Conservation (phyloP, 2,113 vertebrate species). For the Brachypodius melanocephalos region DNA sequence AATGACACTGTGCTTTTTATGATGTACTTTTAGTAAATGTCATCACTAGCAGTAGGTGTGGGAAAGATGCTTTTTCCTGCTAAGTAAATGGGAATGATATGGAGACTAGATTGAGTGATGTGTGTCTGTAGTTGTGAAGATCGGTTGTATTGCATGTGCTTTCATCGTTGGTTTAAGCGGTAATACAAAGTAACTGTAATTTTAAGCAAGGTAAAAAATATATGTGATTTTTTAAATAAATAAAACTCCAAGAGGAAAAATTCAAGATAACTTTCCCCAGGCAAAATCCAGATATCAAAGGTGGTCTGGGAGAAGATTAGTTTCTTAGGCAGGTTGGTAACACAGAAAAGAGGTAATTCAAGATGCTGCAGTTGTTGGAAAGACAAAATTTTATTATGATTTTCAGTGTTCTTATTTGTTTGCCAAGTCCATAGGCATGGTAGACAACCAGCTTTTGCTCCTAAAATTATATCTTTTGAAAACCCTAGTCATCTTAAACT, state of each 20-base stretch:
- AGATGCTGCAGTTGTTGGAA: neutral
- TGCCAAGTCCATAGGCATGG: rapidly evolving
- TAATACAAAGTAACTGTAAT: neutral
- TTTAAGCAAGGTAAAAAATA: neutral
- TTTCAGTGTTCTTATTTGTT: neutral
- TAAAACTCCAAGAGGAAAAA: neutral
- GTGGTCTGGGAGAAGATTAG: neutral
- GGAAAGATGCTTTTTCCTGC: neutral
- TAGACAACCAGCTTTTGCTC: neutral
- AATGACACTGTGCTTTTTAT: neutral
- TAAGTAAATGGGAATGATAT: neutral
- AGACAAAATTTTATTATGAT: neutral
- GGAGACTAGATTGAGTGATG: neutral
- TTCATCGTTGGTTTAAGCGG: neutral
- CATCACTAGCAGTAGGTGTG: neutral
- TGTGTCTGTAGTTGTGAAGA: neutral
- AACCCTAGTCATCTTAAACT: neutral
- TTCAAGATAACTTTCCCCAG: neutral
- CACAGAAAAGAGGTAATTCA: neutral
- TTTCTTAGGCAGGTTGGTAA: neutral
- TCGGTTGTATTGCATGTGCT: neutral
- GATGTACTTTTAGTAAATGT: neutral
- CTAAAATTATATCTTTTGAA: neutral
- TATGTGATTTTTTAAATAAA: neutral
- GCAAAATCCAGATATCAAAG: neutral